Conservation (phyloP, 1,140 invertebrate species). For the Thrips palmi region DNA sequence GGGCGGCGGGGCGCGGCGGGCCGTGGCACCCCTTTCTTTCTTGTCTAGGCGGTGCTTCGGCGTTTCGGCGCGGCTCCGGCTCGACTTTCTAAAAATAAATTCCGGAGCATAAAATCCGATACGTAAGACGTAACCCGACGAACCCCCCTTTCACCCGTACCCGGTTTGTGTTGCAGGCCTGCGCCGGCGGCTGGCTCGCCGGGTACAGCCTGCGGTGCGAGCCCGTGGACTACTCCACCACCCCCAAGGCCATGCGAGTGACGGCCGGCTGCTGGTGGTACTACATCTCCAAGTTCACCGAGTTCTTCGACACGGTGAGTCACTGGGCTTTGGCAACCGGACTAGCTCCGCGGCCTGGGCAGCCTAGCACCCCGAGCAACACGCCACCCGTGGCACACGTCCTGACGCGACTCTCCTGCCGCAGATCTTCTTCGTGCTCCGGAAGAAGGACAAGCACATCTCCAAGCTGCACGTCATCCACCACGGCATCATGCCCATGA, state of each 20-base stretch:
- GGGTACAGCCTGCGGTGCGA: constrained; percentile 75
- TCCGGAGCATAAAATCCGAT: no score
- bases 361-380: no score
- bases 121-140: no score
- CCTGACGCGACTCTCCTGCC: not conserved
- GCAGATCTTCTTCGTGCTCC: constrained; percentile 84
- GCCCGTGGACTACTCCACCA: constrained; percentile 67
- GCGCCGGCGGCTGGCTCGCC: constrained; percentile 44
- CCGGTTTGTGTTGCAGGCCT: constrained; percentile 31
- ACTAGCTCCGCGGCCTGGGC: no score
- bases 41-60: no score
- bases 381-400: no score
- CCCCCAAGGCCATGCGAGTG: constrained; percentile 59
- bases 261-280: constrained; percentile 91
- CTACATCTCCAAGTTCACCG: constrained; percentile 88
- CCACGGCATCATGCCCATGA: constrained; percentile 91
- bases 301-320: constrained; percentile 91
- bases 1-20: no score
- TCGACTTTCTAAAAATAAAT: no score
- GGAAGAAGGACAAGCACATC: constrained; percentile 85
- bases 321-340: no score
- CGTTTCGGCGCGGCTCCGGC: no score
- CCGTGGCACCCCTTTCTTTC: no score
- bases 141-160: no score
- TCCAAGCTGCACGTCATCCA: constrained; percentile 89